phyloP scores from a whole-genome alignment of 2,888 invertebrate genomes.

The Timandra comae region DNA sequence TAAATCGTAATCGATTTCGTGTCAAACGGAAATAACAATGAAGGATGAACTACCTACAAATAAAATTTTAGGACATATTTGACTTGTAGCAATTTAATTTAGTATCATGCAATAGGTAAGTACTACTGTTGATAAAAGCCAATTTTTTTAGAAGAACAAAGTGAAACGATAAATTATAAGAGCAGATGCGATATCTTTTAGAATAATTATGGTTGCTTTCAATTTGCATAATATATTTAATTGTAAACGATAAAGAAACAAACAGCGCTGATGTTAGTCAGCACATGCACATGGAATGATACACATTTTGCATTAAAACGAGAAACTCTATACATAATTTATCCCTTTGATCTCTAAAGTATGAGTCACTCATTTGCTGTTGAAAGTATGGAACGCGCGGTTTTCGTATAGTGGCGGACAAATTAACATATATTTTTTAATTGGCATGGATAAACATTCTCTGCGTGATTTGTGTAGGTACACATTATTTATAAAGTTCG shows the following conservation, averaged over 20 bases:
- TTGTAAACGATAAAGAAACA: background rate
- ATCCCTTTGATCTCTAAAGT: constrained; percentile 43
- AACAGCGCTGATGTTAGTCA: constrained; percentile 4
- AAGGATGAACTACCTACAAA: too few species aligned
- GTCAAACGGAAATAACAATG: too few species aligned
- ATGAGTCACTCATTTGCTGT: constrained; percentile 34
- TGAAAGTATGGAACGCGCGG: background rate
- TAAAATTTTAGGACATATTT: too few species aligned
- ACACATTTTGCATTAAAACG: constrained; percentile 31
- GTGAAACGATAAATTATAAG: too few species aligned
- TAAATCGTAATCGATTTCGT: too few species aligned
- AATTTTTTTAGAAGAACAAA: too few species aligned
- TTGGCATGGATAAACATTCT: background rate
- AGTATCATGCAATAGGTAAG: too few species aligned
- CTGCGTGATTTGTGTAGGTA: background rate
- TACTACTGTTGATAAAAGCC: too few species aligned
- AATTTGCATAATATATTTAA: background rate
- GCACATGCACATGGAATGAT: constrained; percentile 11
- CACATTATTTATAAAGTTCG: background rate
- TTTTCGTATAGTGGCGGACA: background rate
- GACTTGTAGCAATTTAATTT: too few species aligned
- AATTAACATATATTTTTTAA: constrained; percentile 1
- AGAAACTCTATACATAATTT: constrained; percentile 35
- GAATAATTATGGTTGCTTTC: too few species aligned
- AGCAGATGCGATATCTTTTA: too few species aligned